Evolutionary conservation across 2,888 invertebrate genomes (phyloP).

Genomic region (Thymelicus lineola): DNA sequence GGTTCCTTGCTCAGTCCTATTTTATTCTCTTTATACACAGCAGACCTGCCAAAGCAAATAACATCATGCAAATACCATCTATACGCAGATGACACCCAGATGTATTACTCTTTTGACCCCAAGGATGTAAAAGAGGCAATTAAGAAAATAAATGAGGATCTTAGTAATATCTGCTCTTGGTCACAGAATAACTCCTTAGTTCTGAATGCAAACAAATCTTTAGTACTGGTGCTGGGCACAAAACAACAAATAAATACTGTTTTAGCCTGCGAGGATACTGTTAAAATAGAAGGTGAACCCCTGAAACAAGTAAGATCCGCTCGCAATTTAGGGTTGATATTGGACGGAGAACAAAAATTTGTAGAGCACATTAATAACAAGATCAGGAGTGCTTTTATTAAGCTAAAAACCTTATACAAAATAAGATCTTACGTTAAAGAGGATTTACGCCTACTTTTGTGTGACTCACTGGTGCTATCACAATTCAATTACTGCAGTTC

Average conservation of each 20-base stretch:
- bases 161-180: background rate
- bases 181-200: background rate
- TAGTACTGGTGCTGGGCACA: background rate
- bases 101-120: background rate
- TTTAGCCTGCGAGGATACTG: background rate
- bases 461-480: background rate
- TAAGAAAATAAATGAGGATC: background rate
- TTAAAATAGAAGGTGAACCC: background rate
- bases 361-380: constrained; percentile 16
- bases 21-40: constrained; percentile 2
- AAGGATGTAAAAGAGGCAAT: background rate
- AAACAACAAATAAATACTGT: background rate
- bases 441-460: background rate
- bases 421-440: constrained; percentile 17
- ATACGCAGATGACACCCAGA: no score
- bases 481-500: background rate
- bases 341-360: constrained; percentile 21
- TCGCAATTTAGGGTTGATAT: background rate
- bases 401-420: constrained; percentile 20
- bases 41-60: constrained; percentile 2
- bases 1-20: background rate
- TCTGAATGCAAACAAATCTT: background rate
- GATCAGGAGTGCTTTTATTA: constrained; percentile 7
- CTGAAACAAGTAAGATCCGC: background rate
- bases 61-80: constrained; percentile 4